These are phyloP conservation scores for Heterodera carotae DNA, from an alignment of 1,140 invertebrate species.

Conservation along the genomic window DNA sequence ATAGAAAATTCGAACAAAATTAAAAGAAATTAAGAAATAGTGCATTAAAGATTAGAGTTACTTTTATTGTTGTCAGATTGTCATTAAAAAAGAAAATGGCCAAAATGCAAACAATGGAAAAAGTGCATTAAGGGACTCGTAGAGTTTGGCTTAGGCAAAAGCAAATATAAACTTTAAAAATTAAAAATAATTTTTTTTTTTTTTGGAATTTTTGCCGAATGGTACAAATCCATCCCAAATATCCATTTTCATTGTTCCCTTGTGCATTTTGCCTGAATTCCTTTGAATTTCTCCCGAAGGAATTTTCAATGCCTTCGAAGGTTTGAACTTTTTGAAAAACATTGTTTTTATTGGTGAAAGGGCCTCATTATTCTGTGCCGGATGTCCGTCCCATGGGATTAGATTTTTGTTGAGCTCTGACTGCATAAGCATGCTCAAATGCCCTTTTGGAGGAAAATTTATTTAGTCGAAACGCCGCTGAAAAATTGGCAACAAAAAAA, in stretches of 20 bases:
- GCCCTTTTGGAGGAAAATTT: neutral
- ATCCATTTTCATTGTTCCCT: neutral
- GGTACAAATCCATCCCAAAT: too few relatives aligned
- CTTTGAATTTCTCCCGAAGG: neutral
- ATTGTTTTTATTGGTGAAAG: neutral
- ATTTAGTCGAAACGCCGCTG: neutral
- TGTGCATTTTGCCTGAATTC: neutral
- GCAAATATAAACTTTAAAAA: too few relatives aligned
- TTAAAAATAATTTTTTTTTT: neutral
- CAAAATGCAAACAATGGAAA: neutral
- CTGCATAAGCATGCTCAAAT: neutral
- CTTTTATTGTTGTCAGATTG: neutral
- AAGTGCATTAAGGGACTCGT: neutral
- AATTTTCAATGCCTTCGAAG: neutral
- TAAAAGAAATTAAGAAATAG: neutral
- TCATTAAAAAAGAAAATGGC: neutral
- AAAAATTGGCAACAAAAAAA: neutral
- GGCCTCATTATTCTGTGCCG: neutral
- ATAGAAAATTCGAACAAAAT: neutral
- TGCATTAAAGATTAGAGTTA: neutral
- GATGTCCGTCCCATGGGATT: neutral
- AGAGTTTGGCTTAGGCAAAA: too few relatives aligned
- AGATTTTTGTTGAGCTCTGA: neutral
- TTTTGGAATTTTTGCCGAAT: neutral
- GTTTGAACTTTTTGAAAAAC: neutral